phyloP scores from a whole-genome alignment of 2,797 vertebrate genomes.

The Orestias chungarensis region DNA sequence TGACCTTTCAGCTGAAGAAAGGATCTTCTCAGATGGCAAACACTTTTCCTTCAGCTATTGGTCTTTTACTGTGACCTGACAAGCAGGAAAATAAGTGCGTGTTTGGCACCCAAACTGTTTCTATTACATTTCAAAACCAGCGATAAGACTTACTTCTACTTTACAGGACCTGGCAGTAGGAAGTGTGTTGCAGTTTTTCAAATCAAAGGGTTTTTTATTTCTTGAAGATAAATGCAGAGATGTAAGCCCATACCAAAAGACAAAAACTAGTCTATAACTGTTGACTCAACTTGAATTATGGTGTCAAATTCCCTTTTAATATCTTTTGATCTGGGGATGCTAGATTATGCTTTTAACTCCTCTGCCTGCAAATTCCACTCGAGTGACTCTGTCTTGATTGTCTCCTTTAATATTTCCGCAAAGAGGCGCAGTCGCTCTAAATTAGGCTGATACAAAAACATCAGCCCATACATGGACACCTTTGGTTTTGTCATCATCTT shows the following conservation, averaged over 20 bases:
- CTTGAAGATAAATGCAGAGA: constrained; percentile 18
- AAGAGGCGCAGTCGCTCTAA: constrained; percentile 9
- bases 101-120: constrained; percentile 35
- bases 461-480: constrained; percentile 20
- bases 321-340: constrained; percentile 63
- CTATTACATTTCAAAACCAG: constrained; percentile 36
- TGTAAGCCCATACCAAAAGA: constrained; percentile 30
- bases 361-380: constrained; percentile 60
- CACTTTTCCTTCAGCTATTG: constrained; percentile 48
- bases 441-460: constrained; percentile 18
- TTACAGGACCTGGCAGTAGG: constrained; percentile 13
- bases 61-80: constrained; percentile 44
- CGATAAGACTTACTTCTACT: constrained; percentile 31
- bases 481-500: constrained; percentile 22
- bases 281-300: constrained; percentile 46
- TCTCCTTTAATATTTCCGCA: constrained; percentile 61
- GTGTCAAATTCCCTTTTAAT: constrained; percentile 56
- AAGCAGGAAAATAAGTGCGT: constrained; percentile 47
- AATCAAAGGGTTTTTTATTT: constrained; percentile 6
- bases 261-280: constrained; percentile 45
- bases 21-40: constrained; percentile 30
- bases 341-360: constrained; percentile 42
- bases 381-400: constrained; percentile 54
- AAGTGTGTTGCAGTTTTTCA: constrained; percentile 35
- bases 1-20: constrained; percentile 45